Base-by-base conservation (phyloP, 2,113 vertebrate genomes). In the Gambusia holbrooki region DNA sequence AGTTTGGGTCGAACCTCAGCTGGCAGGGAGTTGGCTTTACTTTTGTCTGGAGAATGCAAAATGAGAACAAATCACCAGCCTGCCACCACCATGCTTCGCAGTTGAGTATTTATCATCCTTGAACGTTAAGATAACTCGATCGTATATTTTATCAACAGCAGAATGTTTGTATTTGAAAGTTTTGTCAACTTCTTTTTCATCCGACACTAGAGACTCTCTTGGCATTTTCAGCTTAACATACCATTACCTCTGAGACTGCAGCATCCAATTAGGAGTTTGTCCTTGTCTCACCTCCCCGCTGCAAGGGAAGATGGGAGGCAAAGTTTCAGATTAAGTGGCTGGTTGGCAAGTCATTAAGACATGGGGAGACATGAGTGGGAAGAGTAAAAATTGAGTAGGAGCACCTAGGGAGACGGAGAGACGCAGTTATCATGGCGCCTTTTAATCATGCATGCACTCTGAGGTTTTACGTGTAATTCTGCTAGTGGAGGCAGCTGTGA, bases 201-300 rank as follows among this genome's bases (percentile, higher is more conserved):
- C n/a, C 1, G 14, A 63, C 6, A 8, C 60, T 69, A 51, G 1
- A 22, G 30, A 64, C n/a, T 71, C 22, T 8, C 45, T 48, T 71
- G 17, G 30, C 63, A 66, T 81, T 69, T 77, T 64, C 25, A 69
- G 62, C 69, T 75, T 64, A 30, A 45, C 28, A 22, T 29, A 28
- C 6, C 1, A 25, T 67, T 84, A 73, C 76, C 9, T 25, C 74
- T 45, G 68, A 80, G 64, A 48, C 61, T 5, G 77, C 61, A 67
- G 70, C 62, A 72, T 77, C 54, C 70, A 74, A 65, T 81, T 77
- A 69, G 66, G 69, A 37, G 13, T 62, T 66, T 74, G 76, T 85
- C 66, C 84, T 82, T 15, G 10, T 60, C 71, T 87, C 65, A 82
- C 76, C 76, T 76, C 66, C 65, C 35, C 14, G 48, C 4, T 48